phyloP scores from a whole-genome alignment of 2,797 vertebrate species.

The Sebastes iracundus region DNA sequence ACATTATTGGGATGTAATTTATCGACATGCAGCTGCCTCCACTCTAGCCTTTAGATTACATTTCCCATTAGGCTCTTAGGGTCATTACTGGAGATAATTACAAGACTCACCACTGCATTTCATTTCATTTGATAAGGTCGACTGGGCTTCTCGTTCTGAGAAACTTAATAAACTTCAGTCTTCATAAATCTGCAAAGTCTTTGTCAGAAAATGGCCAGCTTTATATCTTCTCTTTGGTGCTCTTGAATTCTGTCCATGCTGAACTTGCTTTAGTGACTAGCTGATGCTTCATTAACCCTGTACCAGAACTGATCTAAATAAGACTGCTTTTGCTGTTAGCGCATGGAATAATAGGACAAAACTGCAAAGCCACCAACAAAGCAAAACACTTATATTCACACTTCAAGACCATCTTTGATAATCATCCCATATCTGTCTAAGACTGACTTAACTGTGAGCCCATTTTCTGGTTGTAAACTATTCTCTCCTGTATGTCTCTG shows the following conservation, averaged over 20 bases:
- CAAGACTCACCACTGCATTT: not conserved
- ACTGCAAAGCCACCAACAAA: not conserved
- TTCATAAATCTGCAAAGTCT: not conserved
- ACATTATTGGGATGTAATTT: not conserved
- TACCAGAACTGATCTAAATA: not conserved
- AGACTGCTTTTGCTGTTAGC: not conserved
- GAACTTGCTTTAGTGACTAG: not conserved
- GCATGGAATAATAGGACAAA: not conserved
- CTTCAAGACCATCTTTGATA: not conserved
- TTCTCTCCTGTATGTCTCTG: not conserved
- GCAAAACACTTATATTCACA: not conserved
- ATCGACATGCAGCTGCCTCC: not conserved
- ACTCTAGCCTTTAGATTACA: not conserved
- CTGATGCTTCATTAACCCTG: not conserved
- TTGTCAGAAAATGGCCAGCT: not conserved
- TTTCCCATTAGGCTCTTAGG: not conserved
- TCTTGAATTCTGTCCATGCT: not conserved
- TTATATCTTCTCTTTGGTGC: not conserved
- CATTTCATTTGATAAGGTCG: not conserved
- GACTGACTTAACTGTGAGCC: not conserved
- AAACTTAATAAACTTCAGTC: not conserved
- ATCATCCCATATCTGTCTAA: not conserved
- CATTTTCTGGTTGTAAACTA: not conserved
- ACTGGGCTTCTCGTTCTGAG: not conserved
- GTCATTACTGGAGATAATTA: not conserved